phyloP scores from a whole-genome alignment of 2,113 vertebrate species.

The Sisor rabdophorus region DNA sequence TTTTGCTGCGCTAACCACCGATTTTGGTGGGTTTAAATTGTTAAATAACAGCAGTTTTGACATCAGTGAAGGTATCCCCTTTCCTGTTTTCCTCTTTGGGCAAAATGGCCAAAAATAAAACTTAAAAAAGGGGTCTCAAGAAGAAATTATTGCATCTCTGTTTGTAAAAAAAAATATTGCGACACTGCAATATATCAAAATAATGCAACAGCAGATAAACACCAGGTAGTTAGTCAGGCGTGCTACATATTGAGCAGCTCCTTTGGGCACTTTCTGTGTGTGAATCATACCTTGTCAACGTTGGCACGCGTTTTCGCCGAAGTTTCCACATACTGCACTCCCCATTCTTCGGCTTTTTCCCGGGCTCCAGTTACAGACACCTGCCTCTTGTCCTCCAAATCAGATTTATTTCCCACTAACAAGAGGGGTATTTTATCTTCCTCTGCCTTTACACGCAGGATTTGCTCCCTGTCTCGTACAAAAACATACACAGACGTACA shows the following conservation, averaged over 20 bases:
- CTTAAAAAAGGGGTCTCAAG: no score
- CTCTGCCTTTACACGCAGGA: constrained; percentile 91
- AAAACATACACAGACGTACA: constrained; percentile 20
- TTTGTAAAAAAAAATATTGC: no score
- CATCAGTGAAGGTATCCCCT: no score
- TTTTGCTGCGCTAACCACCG: no score
- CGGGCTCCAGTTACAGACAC: constrained; percentile 82
- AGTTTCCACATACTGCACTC: constrained; percentile 94
- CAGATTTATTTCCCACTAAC: constrained; percentile 93
- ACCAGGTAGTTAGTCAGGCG: no score
- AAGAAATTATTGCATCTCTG: no score
- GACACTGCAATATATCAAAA: neutral
- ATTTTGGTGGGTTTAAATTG: no score
- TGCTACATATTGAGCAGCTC: neutral
- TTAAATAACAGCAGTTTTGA: no score
- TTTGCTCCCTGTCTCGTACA: constrained; percentile 81
- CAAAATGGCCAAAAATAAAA: no score
- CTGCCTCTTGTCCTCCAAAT: constrained; percentile 89
- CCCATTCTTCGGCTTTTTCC: constrained; percentile 82
- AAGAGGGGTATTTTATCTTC: constrained; percentile 90
- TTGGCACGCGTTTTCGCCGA: constrained; percentile 95
- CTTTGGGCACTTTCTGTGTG: neutral
- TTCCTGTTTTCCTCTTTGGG: no score
- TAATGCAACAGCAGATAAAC: neutral
- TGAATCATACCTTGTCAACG: constrained; percentile 87